Conservation (phyloP, 2,797 vertebrate species). For the Tolypeutes matacus region DNA sequence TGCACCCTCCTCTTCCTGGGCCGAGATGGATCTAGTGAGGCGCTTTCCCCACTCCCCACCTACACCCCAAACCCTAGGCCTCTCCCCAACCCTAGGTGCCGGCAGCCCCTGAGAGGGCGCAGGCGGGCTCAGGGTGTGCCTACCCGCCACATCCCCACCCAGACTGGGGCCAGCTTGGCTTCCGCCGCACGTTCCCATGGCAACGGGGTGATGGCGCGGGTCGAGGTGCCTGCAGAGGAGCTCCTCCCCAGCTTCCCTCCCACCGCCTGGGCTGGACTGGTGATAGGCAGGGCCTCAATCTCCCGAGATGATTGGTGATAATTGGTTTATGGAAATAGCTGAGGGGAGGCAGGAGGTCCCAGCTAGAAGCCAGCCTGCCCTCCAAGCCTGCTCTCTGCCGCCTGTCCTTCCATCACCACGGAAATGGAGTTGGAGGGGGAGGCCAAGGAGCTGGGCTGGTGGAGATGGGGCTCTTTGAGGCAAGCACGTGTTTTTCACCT, state of each 20-base stretch:
- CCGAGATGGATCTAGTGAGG: not conserved
- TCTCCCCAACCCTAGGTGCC: not conserved
- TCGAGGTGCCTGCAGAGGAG: constrained; percentile 70
- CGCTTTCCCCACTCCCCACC: not conserved
- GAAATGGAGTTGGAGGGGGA: constrained; percentile 37
- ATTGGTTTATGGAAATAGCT: constrained; percentile 89
- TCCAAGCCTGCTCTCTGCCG: constrained; percentile 51
- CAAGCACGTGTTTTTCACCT: constrained; percentile 62
- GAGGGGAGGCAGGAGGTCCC: constrained; percentile 12
- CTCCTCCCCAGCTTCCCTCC: constrained; percentile 55
- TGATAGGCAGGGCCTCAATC: constrained; percentile 84
- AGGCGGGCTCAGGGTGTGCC: not conserved
- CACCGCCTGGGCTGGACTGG: constrained; percentile 74
- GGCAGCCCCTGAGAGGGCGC: not conserved
- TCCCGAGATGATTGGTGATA: constrained; percentile 85
- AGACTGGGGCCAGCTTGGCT: not conserved
- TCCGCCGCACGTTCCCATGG: constrained; percentile 81
- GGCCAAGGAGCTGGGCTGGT: no score
- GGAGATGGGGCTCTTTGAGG: not conserved
- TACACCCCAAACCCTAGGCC: not conserved
- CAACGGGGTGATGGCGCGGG: constrained; percentile 76
- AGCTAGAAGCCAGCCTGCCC: constrained; percentile 20
- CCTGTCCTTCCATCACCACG: constrained; percentile 45
- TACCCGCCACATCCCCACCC: not conserved
- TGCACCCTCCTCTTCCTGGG: not conserved